Conservation (phyloP, 1,140 invertebrate species). For the Argopecten irradians region DNA sequence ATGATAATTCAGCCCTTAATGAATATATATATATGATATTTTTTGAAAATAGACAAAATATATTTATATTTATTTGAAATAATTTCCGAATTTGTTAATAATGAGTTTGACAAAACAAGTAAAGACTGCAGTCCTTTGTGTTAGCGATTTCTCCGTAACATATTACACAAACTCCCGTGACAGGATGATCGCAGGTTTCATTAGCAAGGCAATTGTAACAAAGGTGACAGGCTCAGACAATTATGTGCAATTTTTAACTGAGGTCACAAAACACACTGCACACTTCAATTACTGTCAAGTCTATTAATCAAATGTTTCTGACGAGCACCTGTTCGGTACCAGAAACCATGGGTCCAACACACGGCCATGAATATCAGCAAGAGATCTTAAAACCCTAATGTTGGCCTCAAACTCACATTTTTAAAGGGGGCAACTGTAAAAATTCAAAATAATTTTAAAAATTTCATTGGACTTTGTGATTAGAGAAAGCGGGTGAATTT, state of each 20-base stretch:
- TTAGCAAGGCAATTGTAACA: background rate
- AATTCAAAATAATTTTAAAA: conserved; percentile 20
- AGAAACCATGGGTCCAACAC: background rate
- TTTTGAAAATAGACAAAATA: too few relatives aligned
- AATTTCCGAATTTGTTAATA: too few relatives aligned
- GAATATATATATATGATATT: too few relatives aligned
- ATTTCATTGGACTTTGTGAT: conserved; percentile 1
- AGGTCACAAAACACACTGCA: background rate
- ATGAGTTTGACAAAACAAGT: too few relatives aligned
- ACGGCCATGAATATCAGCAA: conserved; percentile 2
- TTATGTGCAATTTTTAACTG: background rate
- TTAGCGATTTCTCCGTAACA: too few relatives aligned
- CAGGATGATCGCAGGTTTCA: background rate
- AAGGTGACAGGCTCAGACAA: background rate
- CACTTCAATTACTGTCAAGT: background rate
- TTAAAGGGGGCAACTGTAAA: background rate
- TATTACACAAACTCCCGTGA: background rate
- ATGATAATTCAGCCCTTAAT: too few relatives aligned
- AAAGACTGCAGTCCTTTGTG: too few relatives aligned
- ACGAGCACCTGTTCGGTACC: background rate
- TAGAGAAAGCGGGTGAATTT: conserved; percentile 16
- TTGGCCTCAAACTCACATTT: background rate
- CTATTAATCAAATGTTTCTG: background rate
- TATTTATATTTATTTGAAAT: too few relatives aligned
- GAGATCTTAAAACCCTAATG: background rate